Base-by-base conservation (phyloP, 2,888 invertebrate species). In the Andrena bicolor region DNA sequence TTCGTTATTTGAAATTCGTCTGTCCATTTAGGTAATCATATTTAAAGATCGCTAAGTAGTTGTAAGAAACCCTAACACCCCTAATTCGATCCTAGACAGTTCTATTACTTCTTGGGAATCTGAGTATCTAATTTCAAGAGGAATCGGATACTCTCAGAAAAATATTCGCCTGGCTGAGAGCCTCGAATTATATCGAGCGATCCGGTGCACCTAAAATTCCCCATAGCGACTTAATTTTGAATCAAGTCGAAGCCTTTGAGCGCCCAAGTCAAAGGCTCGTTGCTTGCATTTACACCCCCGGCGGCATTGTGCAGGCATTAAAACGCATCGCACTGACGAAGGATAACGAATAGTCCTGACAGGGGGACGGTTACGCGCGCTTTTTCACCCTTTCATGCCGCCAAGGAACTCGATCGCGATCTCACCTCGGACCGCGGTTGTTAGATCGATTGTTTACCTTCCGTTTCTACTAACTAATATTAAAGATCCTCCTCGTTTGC, bases 401-500 rank as follows among this genome's bases (percentile, higher is more conserved):
- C 51, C 13, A 6, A 16, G 61, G 30, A 75, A 71, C 65, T 75
- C 81, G 84, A 84, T 75, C 76, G 23, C 60, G 65, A 74, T 70
- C 51, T 69, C 16, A 49, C 65, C 53, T 65, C 65, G 66, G 60
- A 26, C 61, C 76, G 64, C 74, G 79, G 85, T 83, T 85, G 85
- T 85, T 85, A 85, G 85, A 71, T 63, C 80, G 74, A 85, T 85
- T 85, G 85, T 85, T 85, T 85, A 85, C 85, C 72, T 80, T 80
- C 70, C 79, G 77, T 58, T 61, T 65, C 75, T 51, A 41, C 78
- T 85, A 85, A 86, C 80, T 83, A 85, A 86, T 86, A 86, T 86
- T 86, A 83, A 86, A 83, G 86, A 86, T 83, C 85, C 60, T 64
- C 70, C 85, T 86, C 86, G 80, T 86, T 86, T 86, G 85, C 76